A percentile compares a stretch with the other conserved stretches of the same genome.
Conservation (phyloP, 2,888 invertebrate genomes). For the Lamellibrachia satsuma region DNA sequence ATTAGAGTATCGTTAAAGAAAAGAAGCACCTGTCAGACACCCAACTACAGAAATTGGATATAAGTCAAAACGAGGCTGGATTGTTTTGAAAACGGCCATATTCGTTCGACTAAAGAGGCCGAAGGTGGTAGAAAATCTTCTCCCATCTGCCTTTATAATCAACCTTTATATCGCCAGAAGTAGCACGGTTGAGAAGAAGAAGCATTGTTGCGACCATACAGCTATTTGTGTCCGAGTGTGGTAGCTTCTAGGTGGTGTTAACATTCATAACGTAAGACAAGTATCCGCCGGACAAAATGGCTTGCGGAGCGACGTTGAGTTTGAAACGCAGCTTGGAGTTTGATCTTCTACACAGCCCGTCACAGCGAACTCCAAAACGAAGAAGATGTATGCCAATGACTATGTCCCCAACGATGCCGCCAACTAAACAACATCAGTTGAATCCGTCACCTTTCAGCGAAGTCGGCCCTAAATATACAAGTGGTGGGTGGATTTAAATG, state of each 20-base stretch:
- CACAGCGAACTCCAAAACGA: slow-evolving; percentile 83
- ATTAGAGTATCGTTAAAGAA: background rate
- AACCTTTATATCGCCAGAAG: background rate
- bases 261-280: slow-evolving; percentile 17
- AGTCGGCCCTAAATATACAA: slow-evolving; percentile 74
- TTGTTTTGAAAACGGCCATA: slow-evolving; percentile 39
- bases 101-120: slow-evolving; percentile 50
- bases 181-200: background rate
- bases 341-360: slow-evolving; percentile 81
- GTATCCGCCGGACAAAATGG: slow-evolving; percentile 73
- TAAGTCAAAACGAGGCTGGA: slow-evolving; percentile 40
- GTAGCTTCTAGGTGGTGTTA: background rate
- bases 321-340: slow-evolving; percentile 93
- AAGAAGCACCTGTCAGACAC: slow-evolving; percentile 3
- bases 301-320: slow-evolving; percentile 84
- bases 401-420: slow-evolving; percentile 71
- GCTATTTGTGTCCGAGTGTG: background rate
- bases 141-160: slow-evolving; percentile 9
- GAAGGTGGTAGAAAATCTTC: slow-evolving; percentile 13
- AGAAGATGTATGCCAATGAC: slow-evolving; percentile 91
- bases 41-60: slow-evolving; percentile 10
- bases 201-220: background rate
- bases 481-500: slow-evolving; percentile 36
- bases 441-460: slow-evolving; percentile 82
- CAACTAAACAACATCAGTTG: slow-evolving; percentile 68